These are phyloP conservation scores for Pachypsylla venusta DNA, from an alignment of 1,140 invertebrate genomes.

Conservation along the genomic window DNA sequence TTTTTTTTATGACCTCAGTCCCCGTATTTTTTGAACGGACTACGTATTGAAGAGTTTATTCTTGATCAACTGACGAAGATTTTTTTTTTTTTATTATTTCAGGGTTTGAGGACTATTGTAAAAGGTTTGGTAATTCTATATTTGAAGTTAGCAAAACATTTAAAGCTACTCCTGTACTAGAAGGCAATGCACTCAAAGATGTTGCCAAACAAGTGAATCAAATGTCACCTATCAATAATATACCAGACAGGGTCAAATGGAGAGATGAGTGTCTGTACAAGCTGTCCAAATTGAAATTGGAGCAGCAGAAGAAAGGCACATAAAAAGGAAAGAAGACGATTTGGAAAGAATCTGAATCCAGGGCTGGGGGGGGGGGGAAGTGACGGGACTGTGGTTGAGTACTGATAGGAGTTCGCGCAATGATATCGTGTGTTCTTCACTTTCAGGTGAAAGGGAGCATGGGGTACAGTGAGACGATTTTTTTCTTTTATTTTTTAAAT, in stretches of 20 bases:
- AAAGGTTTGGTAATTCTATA: constrained; percentile 64
- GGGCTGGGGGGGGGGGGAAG: no score
- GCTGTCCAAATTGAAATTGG: constrained; percentile 63
- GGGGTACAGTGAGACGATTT: no score
- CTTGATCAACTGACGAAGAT: no score
- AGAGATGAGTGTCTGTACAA: constrained; percentile 68
- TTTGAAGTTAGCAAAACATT: constrained; percentile 59
- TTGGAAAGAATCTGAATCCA: no score
- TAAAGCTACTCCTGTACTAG: constrained; percentile 55
- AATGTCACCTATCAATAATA: constrained; percentile 55
- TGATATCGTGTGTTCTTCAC: no score
- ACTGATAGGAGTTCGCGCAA: no score
- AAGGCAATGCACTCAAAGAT: constrained; percentile 34
- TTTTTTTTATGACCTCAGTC: no score
- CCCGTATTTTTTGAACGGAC: no score
- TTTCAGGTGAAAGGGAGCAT: no score
- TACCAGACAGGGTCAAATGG: constrained; percentile 61
- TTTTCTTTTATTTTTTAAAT: no score
- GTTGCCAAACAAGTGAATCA: constrained; percentile 44
- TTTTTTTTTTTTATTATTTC: constrained; percentile 14
- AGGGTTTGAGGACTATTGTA: constrained; percentile 53
- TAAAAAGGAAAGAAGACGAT: no score
- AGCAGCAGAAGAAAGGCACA: constrained; percentile 29
- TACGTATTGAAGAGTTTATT: not conserved
- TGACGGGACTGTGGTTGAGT: no score